phyloP scores from a whole-genome alignment of 2,888 invertebrate species.

The Platerodrilus igneus region DNA sequence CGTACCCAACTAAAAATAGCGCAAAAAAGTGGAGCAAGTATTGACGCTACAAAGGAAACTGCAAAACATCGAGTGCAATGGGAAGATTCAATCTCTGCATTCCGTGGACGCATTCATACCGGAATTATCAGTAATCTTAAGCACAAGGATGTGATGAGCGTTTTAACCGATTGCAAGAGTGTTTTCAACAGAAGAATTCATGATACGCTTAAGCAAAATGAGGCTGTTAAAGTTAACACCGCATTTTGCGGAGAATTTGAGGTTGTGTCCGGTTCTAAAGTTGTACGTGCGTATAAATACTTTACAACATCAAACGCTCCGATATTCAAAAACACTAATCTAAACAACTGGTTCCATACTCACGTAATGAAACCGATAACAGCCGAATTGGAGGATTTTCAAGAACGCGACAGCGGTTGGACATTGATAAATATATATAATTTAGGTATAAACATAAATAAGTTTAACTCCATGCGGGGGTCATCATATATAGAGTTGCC shows the following conservation, averaged over 20 bases:
- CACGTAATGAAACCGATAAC: background rate
- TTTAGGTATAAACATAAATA: constrained; percentile 4
- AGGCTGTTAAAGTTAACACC: background rate
- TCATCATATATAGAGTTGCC: constrained; percentile 1
- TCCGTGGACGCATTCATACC: too few species aligned
- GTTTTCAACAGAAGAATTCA: too few species aligned
- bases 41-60: too few species aligned
- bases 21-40: too few species aligned
- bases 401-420: constrained; percentile 3
- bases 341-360: background rate
- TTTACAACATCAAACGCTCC: constrained; percentile 1
- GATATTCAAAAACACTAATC: constrained; percentile 3
- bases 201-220: background rate
- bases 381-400: background rate
- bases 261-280: background rate
- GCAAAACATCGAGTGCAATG: too few species aligned
- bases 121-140: too few species aligned
- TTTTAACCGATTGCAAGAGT: too few species aligned
- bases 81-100: too few species aligned
- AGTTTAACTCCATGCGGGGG: background rate
- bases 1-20: too few species aligned
- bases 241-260: constrained; percentile 4
- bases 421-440: constrained; percentile 1
- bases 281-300: background rate
- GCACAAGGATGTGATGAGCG: too few species aligned